Evolutionary conservation across 2,113 vertebrate species (phyloP), one percentile per base, ranked within the genome.

Genomic region (Pachypanchax playfairii): DNA sequence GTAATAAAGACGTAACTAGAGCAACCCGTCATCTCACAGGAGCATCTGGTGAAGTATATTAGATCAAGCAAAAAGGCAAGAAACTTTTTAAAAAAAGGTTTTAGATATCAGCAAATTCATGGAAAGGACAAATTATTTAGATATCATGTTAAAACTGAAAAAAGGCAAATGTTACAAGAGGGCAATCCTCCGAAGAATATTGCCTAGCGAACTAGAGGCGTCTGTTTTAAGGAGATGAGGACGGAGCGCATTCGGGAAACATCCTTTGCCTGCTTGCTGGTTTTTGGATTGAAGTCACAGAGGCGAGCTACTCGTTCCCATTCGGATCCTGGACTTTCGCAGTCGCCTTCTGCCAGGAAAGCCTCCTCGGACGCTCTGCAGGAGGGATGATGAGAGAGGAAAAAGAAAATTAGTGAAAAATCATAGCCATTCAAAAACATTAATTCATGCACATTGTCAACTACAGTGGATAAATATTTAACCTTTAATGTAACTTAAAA

Each of bases 281-380:
- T 98, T 91, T 99, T 99, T 57, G 97, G 97, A 58, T 99, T 99
- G 93, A 99, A 99, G 89, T 99, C 97, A 33, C 97, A 99, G 50
- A 99, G 94, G 33, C 95, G 94, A 21, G 96, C 97, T 62, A 99
- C 97, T 74, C 95, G 93, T 81, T 99, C 97, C 97, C 97, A 99
- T 78, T 96, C 95, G 0, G 95, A 90, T 65, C 95, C 97, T 0
- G 96, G 93, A 6, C 89, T 91, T 56, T 98, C 95, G 63, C 95
- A 93, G 54, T 97, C 94, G 36, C 84, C 92, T 78, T 98, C 97
- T 60, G 95, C 94, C 79, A 97, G 87, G 52, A 98, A 95, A 55
- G 95, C 95, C 87, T 98, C 97, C 85, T 99, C 96, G 0, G 97
- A 97, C 14, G 94, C 94, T 88, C 97, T 99, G 76, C 13, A n/a